A percentile compares a stretch with the other conserved stretches of the same genome.
phyloP scores from a whole-genome alignment of 2,113 vertebrate species.

The Acanthisitta chloris region DNA sequence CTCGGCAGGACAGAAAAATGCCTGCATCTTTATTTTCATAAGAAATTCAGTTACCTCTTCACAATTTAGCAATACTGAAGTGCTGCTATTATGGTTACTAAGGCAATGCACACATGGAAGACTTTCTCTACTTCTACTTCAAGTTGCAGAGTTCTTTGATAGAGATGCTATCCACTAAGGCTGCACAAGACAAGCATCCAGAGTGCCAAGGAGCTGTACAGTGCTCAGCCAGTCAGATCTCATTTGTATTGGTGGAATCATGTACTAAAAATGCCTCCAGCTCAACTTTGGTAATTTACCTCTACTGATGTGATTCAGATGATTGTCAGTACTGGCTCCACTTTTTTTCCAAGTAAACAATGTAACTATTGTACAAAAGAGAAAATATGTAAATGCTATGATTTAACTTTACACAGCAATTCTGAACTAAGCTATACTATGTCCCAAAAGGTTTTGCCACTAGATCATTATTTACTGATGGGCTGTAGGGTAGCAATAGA shows the following conservation, averaged over 20 bases:
- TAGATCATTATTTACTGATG: conserved; percentile 68
- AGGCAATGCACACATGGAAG: accelerated
- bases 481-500: conserved; percentile 7
- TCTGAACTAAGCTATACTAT: background rate
- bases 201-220: background rate
- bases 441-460: conserved; percentile 47
- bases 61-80: background rate
- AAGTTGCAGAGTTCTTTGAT: background rate
- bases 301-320: background rate
- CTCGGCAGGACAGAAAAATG: background rate
- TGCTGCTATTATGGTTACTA: background rate
- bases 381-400: conserved; percentile 8
- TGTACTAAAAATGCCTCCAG: background rate
- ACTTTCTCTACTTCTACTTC: background rate
- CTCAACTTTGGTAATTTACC: background rate
- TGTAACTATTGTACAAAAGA: background rate
- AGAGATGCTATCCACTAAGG: background rate
- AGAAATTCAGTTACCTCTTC: background rate
- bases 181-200: background rate
- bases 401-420: conserved; percentile 22
- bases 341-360: background rate
- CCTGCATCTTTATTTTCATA: background rate
- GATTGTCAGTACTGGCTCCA: background rate
- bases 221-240: background rate
- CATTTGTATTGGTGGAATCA: background rate